Evolutionary conservation across 2,797 vertebrate species (phyloP).

Genomic region (Fringilla coelebs): DNA sequence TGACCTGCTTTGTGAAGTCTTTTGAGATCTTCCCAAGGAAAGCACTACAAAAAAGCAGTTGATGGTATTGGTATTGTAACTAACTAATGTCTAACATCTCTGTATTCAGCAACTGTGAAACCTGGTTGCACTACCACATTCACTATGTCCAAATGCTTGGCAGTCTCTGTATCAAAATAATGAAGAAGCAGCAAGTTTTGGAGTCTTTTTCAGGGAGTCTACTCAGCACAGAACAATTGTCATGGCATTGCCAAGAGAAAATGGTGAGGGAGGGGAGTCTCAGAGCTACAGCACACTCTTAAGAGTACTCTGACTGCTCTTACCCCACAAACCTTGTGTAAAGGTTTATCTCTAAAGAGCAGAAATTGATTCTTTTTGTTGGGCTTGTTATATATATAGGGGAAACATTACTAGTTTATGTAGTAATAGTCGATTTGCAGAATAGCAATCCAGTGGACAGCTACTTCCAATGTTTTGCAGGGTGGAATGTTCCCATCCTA

Average conservation of each 20-base stretch:
- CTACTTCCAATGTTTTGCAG: neutral
- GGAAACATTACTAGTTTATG: neutral
- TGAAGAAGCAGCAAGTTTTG: neutral
- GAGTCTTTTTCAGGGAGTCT: neutral
- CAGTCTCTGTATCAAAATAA: neutral
- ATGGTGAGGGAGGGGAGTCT: neutral
- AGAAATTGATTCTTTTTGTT: neutral
- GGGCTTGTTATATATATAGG: neutral
- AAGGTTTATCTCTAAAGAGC: neutral
- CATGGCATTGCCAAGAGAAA: neutral
- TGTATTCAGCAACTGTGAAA: neutral
- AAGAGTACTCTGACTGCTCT: neutral
- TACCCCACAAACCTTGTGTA: neutral
- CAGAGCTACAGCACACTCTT: neutral
- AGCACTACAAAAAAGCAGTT: neutral
- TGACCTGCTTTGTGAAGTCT: neutral
- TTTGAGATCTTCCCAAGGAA: neutral
- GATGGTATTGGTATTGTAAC: neutral
- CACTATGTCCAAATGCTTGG: neutral
- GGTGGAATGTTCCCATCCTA: neutral
- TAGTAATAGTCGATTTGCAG: neutral
- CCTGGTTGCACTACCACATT: neutral
- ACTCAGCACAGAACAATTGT: neutral
- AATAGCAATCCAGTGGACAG: neutral
- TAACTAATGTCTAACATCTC: neutral